A percentile compares a stretch with the other conserved stretches of the same genome.
Conservation (phyloP, 1,140 invertebrate species). For the Drosophila carrolli region DNA sequence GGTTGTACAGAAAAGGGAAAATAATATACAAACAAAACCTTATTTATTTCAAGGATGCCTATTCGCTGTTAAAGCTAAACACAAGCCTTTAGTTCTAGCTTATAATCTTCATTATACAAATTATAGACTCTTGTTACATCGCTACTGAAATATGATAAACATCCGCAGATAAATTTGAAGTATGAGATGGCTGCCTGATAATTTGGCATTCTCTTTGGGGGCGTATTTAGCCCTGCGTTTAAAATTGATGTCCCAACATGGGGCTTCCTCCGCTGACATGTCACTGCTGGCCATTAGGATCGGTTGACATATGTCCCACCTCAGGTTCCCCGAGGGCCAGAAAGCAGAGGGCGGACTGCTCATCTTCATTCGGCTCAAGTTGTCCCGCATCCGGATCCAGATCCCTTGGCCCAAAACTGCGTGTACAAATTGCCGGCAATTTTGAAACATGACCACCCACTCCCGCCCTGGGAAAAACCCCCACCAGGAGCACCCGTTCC, state of each 20-base stretch:
- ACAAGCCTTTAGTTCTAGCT: too few relatives aligned
- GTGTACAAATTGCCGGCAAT: slow-evolving; percentile 51
- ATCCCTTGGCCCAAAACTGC: slow-evolving; percentile 12
- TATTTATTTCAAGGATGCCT: too few relatives aligned
- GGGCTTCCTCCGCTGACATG: neutral
- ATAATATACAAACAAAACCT: too few relatives aligned
- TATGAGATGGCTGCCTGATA: neutral
- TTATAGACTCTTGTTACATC: neutral
- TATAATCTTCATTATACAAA: neutral
- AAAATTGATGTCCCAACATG: slow-evolving; percentile 5
- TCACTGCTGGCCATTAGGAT: slow-evolving; percentile 22
- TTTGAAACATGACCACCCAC: slow-evolving; percentile 37
- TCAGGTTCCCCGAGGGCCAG: neutral
- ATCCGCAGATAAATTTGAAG: neutral
- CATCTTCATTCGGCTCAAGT: slow-evolving; percentile 43
- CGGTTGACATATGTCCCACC: slow-evolving; percentile 14
- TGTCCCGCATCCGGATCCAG: slow-evolving; percentile 3
- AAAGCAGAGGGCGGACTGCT: neutral
- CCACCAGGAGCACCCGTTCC: slow-evolving; percentile 7
- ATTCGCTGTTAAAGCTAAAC: too few relatives aligned
- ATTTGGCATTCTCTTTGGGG: neutral
- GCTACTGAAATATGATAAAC: neutral
- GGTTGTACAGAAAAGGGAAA: too few relatives aligned
- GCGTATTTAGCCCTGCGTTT: neutral
- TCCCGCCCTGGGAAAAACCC: slow-evolving; percentile 1